Conservation (phyloP, 2,113 vertebrate genomes). For the Saimiri boliviensis region DNA sequence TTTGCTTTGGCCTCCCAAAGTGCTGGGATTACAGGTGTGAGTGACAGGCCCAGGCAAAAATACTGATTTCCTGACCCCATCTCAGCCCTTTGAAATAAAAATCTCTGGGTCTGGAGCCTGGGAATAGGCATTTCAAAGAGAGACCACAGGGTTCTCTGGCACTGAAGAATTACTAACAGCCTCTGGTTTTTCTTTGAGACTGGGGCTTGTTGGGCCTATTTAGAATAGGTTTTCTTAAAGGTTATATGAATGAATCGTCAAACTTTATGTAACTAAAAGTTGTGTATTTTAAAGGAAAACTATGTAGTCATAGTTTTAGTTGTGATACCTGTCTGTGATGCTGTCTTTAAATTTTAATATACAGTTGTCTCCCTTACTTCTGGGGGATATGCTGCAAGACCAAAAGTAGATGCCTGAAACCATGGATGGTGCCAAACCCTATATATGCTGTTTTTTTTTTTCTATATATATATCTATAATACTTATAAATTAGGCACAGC, state of each 20-base stretch:
- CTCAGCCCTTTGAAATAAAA: constrained; percentile 39
- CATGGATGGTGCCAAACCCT: not conserved
- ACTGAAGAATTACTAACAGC: not conserved
- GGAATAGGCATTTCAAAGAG: constrained; percentile 6
- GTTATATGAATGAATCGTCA: not conserved
- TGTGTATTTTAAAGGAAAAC: too few relatives aligned
- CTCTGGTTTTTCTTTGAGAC: not conserved
- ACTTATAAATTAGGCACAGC: not conserved
- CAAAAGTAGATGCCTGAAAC: not conserved
- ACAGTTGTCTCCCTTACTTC: not conserved
- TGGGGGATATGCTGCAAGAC: not conserved
- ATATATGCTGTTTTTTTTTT: not conserved
- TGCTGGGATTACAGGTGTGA: too few relatives aligned
- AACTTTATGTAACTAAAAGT: not conserved
- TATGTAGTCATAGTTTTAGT: too few relatives aligned
- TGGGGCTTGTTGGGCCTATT: not conserved
- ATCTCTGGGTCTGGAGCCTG: not conserved
- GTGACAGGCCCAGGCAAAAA: too few relatives aligned
- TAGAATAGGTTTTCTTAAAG: not conserved
- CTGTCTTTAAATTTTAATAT: not conserved
- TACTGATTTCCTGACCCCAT: not conserved
- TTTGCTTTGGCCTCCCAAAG: too few relatives aligned
- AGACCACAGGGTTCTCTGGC: not conserved
- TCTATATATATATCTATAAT: not conserved
- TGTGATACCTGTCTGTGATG: not conserved